Evolutionary conservation across 2,888 invertebrate species (phyloP), one percentile per base, ranked within the genome.

Genomic region (Brachynemurus nebulosus): DNA sequence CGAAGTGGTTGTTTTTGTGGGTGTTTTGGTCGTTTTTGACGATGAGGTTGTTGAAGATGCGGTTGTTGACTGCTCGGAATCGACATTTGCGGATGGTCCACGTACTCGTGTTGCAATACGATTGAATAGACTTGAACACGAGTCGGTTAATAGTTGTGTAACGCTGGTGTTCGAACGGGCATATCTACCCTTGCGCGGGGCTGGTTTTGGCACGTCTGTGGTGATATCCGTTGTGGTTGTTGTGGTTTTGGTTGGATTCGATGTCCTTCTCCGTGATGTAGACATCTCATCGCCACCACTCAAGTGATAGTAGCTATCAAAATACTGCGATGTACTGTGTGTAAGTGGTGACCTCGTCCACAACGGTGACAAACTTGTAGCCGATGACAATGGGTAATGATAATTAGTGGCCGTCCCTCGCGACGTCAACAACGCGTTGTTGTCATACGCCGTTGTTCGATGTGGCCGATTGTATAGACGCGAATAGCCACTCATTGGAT

Each of bases 91-190:
- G 41, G 86, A 86, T 33, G 86, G 85, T 40, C 84, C 84, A 49
- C 88, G 76, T 39, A 75, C 75, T 50, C 82, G 74, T 25, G 80
- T 81, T 7, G 76, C 72, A 56, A 90, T 70, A 52, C 86, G 74
- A 61, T 86, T 86, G 56, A 90, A 73, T 53, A 90, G 72, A 66
- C 77, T 89, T 57, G 85, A 83, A 66, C 86, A 90, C 54, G 88
- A 86, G 62, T 90, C 89, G 54, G 81, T 82, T 54, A 90, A 69
- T 57, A 90, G 69, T 65, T 90, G 89, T 51, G 86, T 82, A 55
- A 90, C 86, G 67, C 86, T 88, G 42, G 80, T 78, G 47, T 82
- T 81, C 42, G 88, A 84, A 50, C 89, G 78, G 52, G 80, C 72
- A 66, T 88, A 86, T 52, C 86, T 76, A 59, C 74, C 75, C 52